Evolutionary conservation across 2,797 vertebrate species (phyloP), one percentile per base, ranked within the genome.

Genomic region (Octomys mimax): DNA sequence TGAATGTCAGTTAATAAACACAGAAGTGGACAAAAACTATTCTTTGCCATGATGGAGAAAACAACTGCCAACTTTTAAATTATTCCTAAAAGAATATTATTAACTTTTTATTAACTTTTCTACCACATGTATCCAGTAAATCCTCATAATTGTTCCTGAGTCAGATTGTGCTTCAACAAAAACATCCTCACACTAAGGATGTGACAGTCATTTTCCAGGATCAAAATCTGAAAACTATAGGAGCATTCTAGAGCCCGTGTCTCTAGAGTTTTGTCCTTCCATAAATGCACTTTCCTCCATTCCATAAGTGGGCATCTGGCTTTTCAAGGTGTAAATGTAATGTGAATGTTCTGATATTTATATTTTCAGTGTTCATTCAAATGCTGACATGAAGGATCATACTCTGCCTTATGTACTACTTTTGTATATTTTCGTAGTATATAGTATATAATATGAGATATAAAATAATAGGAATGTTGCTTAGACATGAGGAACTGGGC

Each of bases 161-260:
- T 93, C 42, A 87, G 46, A 93, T 82, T 94, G 19, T 92, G 39
- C 87, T 94, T 96, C 94, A 49, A 13, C 90, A 26, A 73, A 95
- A 93, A 89, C 28, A 87, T 6, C 80, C 31, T 93, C 18, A 2
- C 24, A 13, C n/a, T 81, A 59, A 92, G 33, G 61, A 70, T 71
- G 9, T 61, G 21, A 84, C n/a, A 75, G 18, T 14, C 52, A 66
- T 93, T 89, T 79, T 94, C 87, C 13, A 89, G 22, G 12, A 85
- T 62, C 1, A 42, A 8, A 52, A 87, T 85, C 49, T 46, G 11
- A 79, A 94, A 90, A 89, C 54, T 11, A 52, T 1, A 81, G 22
- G 2, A 13, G 61, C 14, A 4, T 4, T 75, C 31, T 8, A 64
- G 66, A 85, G 16, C 77, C 31, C 70, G 6, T 11, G 1, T 80